Base-by-base conservation (phyloP, 1,140 invertebrate species). In the Pseudobourletiella spinata region DNA sequence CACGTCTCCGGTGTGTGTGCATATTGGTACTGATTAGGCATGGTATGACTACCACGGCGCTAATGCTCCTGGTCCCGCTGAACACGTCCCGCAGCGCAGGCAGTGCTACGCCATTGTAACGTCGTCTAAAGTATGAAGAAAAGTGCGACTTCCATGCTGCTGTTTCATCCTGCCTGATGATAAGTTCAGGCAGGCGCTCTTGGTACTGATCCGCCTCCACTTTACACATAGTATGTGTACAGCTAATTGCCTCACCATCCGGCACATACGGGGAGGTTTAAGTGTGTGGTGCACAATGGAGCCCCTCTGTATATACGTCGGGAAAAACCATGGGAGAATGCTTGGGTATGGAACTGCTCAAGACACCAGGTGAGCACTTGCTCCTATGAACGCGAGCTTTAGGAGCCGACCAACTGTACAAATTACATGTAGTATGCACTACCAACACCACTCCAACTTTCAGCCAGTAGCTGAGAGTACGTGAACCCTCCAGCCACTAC, bases 201-300 rank as follows among this genome's bases (percentile, higher is more conserved):
- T n/a, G n/a, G n/a, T n/a, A n/a, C n/a, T n/a, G n/a, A n/a, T n/a
- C n/a, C n/a, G n/a, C n/a, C n/a, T n/a, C n/a, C n/a, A n/a, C n/a
- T n/a, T n/a, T n/a, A n/a, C n/a, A n/a, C 14, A 51, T 51, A 51
- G 35, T 59, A 29, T 59, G 59, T 54, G 30, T 52, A 51, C 30
- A 52, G 59, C 59, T 60, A 60, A 60, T 60, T 60, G 44, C 59
- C 54, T 52, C 54, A 18, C 59, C 15, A 60, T 25, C 44, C 20
- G 39, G 43, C 44, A 32, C 30, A 52, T n/a, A 32, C 3, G 29
- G 6, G 26, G 52, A 32, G 11, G 24, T 16, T 24, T 26, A 29
- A 26, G 22, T 52, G 11, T 52, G 24, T 26, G 4, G 28, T 26
- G 28, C 25, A 51, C 16, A 51, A 22, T 6, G 14, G 28, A 18